Base-by-base conservation (phyloP, 2,113 vertebrate genomes). In the Origma solitaria region DNA sequence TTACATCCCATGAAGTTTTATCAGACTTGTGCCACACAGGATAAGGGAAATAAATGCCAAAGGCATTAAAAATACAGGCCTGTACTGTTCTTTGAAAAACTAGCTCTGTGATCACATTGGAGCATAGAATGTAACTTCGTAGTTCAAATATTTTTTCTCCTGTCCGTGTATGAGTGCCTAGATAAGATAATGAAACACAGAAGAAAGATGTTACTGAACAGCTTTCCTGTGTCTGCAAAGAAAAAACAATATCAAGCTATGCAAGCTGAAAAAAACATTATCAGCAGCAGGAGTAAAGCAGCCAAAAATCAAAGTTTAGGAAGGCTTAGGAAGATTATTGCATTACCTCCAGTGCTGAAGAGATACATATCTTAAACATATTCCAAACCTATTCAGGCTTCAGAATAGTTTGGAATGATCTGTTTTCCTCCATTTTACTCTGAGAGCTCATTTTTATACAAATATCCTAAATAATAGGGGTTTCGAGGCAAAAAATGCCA, bases 71-170 rank as follows among this genome's bases (percentile, higher is more conserved):
- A 92, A 86, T 56, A 47, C 5, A 47, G 42, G 15, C n/a, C 20
- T 2, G 0, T 30, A 33, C 23, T 70, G 62, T 50, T 90, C 51
- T 83, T 73, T 7, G 16, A 70, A 86, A 92, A 83, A 57, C 25
- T 16, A 53, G 4, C 42, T 95, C 54, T 82, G 12, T 58, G 85
- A 86, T 86, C 86, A 50, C 24, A 27, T 80, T 75, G 49, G 47
- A 81, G 27, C 44, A 51, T 11, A 73, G 54, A 75, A 93, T 60
- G 37, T 62, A 92, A 73, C 58, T 81, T 69, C 66, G 45, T 83
- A 50, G 56, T 93, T 85, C 66, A 90, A 76, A 83, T 93, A 50
- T 65, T 91, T 96, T 92, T 71, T 68, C 70, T 93, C 75, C 68
- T 7, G 12, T 58, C 62, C 82, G 27, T 88, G 60, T 49, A 66